Percentiles rank a stretch among this genome's conserved stretches.
Evolutionary conservation across 2,888 invertebrate genomes (phyloP).

Genomic region (Tridacna crocea): DNA sequence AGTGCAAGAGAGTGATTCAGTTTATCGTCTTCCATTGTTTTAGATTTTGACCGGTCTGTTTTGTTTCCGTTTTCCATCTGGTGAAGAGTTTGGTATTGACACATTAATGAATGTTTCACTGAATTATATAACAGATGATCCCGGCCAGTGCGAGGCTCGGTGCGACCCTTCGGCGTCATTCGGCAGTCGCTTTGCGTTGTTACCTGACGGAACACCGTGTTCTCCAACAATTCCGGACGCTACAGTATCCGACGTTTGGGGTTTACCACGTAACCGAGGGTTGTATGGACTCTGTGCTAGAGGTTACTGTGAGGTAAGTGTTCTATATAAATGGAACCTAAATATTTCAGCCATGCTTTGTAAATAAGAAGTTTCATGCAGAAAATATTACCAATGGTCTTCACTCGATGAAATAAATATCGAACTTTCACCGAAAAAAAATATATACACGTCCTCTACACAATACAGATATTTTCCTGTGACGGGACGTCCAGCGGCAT

Average conservation of each 20-base stretch:
- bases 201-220: slow-evolving; percentile 52
- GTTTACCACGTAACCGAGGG: slow-evolving; percentile 42
- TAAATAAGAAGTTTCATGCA: too few species aligned
- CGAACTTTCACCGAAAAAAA: too few species aligned
- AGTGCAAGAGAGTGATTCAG: too few species aligned
- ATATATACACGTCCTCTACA: too few species aligned
- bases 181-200: slow-evolving; percentile 35
- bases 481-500: slow-evolving; percentile 22
- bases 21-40: too few species aligned
- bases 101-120: too few species aligned
- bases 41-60: too few species aligned
- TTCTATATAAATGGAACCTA: neutral
- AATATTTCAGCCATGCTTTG: too few species aligned
- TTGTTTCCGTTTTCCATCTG: too few species aligned
- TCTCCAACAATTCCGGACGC: neutral
- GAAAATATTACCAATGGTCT: too few species aligned
- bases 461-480: slow-evolving; percentile 31
- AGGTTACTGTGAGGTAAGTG: slow-evolving; percentile 50
- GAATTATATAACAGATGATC: slow-evolving; percentile 1
- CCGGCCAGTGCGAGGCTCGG: slow-evolving; percentile 47
- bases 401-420: too few species aligned
- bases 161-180: slow-evolving; percentile 24
- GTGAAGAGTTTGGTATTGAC: too few species aligned
- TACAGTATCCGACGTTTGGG: slow-evolving; percentile 21
- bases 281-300: slow-evolving; percentile 36